Base-by-base conservation (phyloP, 2,797 vertebrate species). In the Heliangelus exortis region DNA sequence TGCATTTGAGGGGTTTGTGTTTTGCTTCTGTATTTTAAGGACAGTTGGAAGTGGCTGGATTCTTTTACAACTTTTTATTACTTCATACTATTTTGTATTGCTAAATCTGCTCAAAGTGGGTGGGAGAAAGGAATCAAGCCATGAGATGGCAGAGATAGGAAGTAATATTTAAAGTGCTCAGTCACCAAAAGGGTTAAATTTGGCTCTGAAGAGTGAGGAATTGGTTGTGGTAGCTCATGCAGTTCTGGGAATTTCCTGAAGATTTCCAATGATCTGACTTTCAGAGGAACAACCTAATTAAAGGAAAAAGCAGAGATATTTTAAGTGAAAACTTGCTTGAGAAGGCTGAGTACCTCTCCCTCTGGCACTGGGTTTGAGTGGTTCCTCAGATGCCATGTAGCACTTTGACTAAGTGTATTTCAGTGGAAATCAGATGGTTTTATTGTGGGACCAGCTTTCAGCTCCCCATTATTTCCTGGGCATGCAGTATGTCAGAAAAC, bases 161-260 rank as follows among this genome's bases (percentile, higher is more conserved):
- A 59, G 73, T 50, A 34, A 29, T 78, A 41, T 34, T 72, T 31
- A 9, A 23, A 51, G 57, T 85, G 23, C 73, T 62, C 36, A 8
- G 31, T 84, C 51, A 36, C 58, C 58, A 41, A 39, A 57, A 61
- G 90, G n/a, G 78, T 95, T 92, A 88, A 86, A 57, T 72, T 55
- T 41, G 33, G 25, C 77, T 63, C 51, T 2, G 10, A 88, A 90
- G 39, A 86, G 54, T 50, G 90, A 59, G 87, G 91, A 89, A 78
- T 53, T 86, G 74, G 39, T 94, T 92, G 65, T 92, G 69, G 79
- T 91, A 50, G 67, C 84, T 91, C 77, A 18, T 78, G 68, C 47
- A 77, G 78, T 84, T 95, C 75, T 89, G 96, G 93, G 95, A 96
- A 87, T 95, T 96, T 94, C 96, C 85, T 91, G 88, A 90, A 82